Base-by-base conservation (phyloP, 2,888 invertebrate genomes). In the Acleris literana region DNA sequence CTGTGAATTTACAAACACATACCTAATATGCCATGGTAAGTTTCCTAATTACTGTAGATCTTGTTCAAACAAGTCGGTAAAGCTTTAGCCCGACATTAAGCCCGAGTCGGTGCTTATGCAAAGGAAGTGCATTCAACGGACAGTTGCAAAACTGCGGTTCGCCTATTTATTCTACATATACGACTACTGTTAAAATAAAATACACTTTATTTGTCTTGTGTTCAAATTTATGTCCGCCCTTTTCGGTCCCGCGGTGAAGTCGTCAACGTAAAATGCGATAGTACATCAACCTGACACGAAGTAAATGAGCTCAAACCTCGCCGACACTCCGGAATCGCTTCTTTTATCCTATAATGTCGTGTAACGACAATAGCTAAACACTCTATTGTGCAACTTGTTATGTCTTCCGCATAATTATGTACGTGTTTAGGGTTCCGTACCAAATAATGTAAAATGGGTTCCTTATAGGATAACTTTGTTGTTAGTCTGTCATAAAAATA, bases 241-340 rank as follows among this genome's bases (percentile, higher is more conserved):
- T 71, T 75, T 68, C 72, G 73, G 74, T 72, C 63, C 49, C 63
- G 62, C 68, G 67, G 69, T 59, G 55, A 64, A 70, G 56, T 63
- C 67, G 67, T 71, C 76, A 76, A 72, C 70, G 73, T 74, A 73
- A 77, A 77, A 78, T 75, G 70, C 78, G 79, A 80, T 79, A 80
- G 78, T 83, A 81, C 81, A 80, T 83, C 78, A 80, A 72, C 76
- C 75, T 76, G 78, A 77, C 80, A 74, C 73, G 72, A 70, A 78
- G 74, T 79, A 74, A 79, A 79, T 76, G 79, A 79, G 81, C 70
- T 76, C 73, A 68, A 78, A 75, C 74, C 75, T 76, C 72, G 69
- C 63, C 69, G 60, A 61, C 62, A 71, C 71, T 72, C 68, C 70
- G 69, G 74, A 76, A 75, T 75, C 72, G 75, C 72, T 70, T 68